Conservation (phyloP, 2,113 vertebrate species). For the Neogobius melanostomus region DNA sequence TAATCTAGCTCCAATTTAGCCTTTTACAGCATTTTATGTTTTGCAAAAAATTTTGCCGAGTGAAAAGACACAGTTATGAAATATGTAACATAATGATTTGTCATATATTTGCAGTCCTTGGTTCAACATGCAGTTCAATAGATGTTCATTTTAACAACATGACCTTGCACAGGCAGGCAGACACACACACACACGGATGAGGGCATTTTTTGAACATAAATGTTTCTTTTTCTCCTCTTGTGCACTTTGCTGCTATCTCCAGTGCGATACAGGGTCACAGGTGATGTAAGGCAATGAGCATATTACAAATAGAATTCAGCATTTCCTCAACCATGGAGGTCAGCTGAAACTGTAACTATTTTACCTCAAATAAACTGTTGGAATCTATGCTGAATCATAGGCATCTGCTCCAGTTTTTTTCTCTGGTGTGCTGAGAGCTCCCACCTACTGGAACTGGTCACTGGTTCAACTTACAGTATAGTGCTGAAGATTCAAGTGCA, state of each 20-base stretch:
- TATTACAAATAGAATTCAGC: background rate
- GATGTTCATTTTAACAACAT: slow-evolving; percentile 11
- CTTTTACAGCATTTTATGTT: too few species aligned
- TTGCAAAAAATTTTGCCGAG: too few species aligned
- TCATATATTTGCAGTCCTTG: background rate
- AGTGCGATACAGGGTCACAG: slow-evolving; percentile 54
- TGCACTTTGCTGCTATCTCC: slow-evolving; percentile 2
- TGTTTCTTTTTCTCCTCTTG: slow-evolving; percentile 7
- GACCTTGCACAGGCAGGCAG: background rate
- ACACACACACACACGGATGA: slow-evolving; percentile 16
- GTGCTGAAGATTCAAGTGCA: too few species aligned
- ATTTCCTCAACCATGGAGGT: background rate
- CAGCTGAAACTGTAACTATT: background rate
- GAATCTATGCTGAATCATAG: background rate
- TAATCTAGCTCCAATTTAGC: too few species aligned
- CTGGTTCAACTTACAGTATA: too few species aligned
- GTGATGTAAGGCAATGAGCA: background rate
- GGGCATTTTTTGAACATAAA: slow-evolving; percentile 15
- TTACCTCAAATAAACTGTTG: background rate
- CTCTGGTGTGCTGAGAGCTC: too few species aligned
- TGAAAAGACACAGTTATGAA: background rate
- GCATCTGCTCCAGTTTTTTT: too few species aligned
- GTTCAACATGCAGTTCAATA: background rate
- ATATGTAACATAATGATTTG: background rate
- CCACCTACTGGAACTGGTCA: too few species aligned